phyloP scores from a whole-genome alignment of 2,888 invertebrate species.

The Aphodius sticticus region DNA sequence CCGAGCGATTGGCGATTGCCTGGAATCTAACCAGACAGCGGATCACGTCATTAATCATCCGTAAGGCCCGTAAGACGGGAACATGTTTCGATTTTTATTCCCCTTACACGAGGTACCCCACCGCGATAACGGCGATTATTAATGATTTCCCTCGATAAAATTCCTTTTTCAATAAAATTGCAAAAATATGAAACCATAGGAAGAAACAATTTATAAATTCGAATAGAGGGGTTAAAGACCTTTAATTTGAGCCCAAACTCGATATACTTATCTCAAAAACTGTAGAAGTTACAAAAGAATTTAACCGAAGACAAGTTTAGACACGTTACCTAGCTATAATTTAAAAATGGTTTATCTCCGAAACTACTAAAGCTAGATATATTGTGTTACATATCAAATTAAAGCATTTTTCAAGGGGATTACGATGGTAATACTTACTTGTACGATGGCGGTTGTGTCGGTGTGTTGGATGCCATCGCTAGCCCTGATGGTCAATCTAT shows the following conservation, averaged over 20 bases:
- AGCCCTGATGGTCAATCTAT: conserved; percentile 82
- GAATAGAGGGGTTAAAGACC: neutral
- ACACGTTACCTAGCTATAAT: neutral
- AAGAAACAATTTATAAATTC: neutral
- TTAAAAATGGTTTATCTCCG: neutral
- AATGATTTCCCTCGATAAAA: conserved; percentile 21
- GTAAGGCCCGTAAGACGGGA: conserved; percentile 21
- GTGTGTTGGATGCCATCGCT: conserved; percentile 90
- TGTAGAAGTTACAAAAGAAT: neutral
- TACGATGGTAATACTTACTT: conserved; percentile 65
- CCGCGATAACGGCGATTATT: conserved; percentile 28
- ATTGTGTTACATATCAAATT: neutral
- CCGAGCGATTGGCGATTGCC: conserved; percentile 7
- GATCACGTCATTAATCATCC: conserved; percentile 26
- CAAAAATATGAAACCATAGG: neutral
- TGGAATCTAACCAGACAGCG: neutral
- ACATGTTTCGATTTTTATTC: conserved; percentile 32
- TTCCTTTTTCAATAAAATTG: neutral
- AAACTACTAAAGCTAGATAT: neutral
- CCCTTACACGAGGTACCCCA: conserved; percentile 22
- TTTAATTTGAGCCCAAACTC: conserved; percentile 4
- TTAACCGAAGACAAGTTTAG: neutral
- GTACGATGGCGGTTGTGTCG: conserved; percentile 78
- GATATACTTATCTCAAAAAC: neutral
- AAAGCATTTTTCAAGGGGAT: neutral